These are phyloP conservation scores for Ahaetulla prasina DNA, from an alignment of 2,113 vertebrate genomes.

Conservation along the genomic window DNA sequence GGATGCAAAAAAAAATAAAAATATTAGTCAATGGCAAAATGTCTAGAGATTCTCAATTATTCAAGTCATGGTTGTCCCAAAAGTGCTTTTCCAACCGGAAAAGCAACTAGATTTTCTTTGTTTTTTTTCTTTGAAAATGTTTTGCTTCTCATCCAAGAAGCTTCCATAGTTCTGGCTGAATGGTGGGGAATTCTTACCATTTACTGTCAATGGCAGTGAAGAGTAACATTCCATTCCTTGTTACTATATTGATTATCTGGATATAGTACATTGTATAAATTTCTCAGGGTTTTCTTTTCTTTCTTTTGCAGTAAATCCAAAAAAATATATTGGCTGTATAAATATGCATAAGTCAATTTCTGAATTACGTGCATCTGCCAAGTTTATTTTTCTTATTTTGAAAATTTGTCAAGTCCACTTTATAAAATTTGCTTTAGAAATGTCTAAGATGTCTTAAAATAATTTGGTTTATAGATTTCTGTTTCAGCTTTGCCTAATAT, in stretches of 20 bases:
- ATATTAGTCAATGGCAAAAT: not conserved
- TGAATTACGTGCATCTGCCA: not conserved
- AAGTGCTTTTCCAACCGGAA: too few species aligned
- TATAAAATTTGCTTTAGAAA: not conserved
- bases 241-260: not conserved
- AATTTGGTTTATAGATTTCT: not conserved
- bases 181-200: too few species aligned
- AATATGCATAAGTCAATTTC: not conserved
- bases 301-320: not conserved
- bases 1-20: not conserved
- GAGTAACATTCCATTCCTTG: not conserved
- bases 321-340: not conserved
- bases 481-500: not conserved
- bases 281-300: not conserved
- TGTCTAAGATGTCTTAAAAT: not conserved
- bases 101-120: too few species aligned
- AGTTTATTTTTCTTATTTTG: not conserved
- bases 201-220: not conserved
- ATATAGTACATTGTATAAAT: not conserved
- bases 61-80: too few species aligned
- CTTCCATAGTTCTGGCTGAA: too few species aligned
- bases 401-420: not conserved
- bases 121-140: too few species aligned
- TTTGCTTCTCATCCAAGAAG: too few species aligned
- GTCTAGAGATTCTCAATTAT: too few species aligned